Evolutionary conservation across 2,888 invertebrate species (phyloP).

Genomic region (Drosophila putrida): DNA sequence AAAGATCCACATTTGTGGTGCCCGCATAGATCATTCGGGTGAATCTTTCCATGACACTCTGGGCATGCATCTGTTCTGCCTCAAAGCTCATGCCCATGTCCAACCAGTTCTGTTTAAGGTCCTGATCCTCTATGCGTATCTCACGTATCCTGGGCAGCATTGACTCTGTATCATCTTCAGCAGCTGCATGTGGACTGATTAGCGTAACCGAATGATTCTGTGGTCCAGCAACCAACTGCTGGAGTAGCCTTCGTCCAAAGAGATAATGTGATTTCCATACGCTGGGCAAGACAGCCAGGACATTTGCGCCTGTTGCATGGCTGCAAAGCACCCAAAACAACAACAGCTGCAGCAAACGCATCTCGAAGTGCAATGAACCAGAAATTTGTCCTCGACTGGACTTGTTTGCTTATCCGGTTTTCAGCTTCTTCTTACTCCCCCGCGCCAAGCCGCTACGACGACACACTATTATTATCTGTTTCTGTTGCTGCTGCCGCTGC

Average conservation of each 20-base stretch:
- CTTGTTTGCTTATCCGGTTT: conserved; percentile 70
- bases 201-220: conserved; percentile 83
- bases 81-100: conserved; percentile 84
- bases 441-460: conserved; percentile 30
- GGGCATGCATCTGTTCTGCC: conserved; percentile 81
- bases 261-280: conserved; percentile 85
- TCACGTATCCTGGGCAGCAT: conserved; percentile 73
- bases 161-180: conserved; percentile 2
- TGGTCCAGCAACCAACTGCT: conserved; percentile 74
- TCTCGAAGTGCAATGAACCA: conserved; percentile 46
- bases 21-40: conserved; percentile 84
- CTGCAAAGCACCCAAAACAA: conserved; percentile 59
- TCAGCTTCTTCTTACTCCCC: conserved; percentile 25
- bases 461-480: conserved; percentile 63
- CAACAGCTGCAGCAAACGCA: conserved; percentile 64
- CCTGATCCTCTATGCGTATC: conserved; percentile 78
- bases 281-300: conserved; percentile 84
- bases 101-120: conserved; percentile 81
- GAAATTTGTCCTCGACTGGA: conserved; percentile 30
- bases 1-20: conserved; percentile 82
- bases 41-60: conserved; percentile 83
- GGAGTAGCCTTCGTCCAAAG: conserved; percentile 81
- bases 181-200: conserved; percentile 77
- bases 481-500: conserved; percentile 39
- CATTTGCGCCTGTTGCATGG: conserved; percentile 72